Percentiles rank a stretch among this genome's conserved stretches.
phyloP scores from a whole-genome alignment of 2,797 vertebrate species.

The Karalla daura region DNA sequence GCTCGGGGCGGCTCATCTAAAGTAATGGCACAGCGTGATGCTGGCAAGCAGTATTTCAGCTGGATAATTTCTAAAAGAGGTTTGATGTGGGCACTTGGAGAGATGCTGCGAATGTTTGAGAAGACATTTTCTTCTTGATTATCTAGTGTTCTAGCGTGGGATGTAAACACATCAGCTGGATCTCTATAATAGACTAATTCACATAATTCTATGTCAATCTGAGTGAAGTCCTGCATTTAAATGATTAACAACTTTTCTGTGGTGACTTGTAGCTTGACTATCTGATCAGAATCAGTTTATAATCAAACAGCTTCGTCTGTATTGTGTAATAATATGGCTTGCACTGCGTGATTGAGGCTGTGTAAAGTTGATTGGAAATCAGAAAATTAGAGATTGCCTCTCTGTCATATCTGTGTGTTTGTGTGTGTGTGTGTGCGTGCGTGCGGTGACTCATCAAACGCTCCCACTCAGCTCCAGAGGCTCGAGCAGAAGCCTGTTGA shows the following conservation, averaged over 20 bases:
- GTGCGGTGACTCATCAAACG: slow-evolving; percentile 54
- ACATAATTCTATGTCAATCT: too few relatives aligned
- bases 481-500: slow-evolving; percentile 43
- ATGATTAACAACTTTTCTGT: too few relatives aligned
- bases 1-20: not conserved
- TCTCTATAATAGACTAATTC: not conserved
- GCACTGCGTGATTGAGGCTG: too few relatives aligned
- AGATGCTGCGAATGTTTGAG: not conserved
- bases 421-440: slow-evolving; percentile 12
- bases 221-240: too few relatives aligned
- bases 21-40: not conserved
- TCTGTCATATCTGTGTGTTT: slow-evolving; percentile 1
- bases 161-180: not conserved
- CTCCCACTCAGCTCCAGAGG: slow-evolving; percentile 41
- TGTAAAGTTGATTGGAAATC: slow-evolving; percentile 23
- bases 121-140: not conserved
- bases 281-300: too few relatives aligned
- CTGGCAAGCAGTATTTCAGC: not conserved
- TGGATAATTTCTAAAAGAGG: not conserved
- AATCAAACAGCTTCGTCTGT: too few relatives aligned
- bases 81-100: not conserved
- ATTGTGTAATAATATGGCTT: too few relatives aligned
- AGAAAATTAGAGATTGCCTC: not conserved
- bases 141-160: not conserved
- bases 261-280: too few relatives aligned